Conservation (phyloP, 1,140 invertebrate species). For the Aphis craccivora region DNA sequence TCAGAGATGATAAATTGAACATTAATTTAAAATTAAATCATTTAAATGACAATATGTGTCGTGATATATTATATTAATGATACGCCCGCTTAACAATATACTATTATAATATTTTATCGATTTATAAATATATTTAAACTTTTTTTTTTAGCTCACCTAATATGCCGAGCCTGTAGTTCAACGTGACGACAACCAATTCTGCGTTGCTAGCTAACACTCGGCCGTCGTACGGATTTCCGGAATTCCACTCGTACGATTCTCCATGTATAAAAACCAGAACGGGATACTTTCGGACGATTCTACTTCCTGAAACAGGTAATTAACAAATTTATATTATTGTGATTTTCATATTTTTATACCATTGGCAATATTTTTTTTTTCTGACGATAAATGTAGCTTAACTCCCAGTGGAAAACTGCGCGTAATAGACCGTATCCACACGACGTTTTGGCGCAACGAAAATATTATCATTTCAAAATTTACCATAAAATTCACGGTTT, state of each 20-base stretch:
- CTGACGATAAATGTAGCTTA: neutral
- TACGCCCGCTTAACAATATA: too few species aligned
- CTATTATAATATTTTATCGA: too few species aligned
- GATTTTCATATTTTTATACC: neutral
- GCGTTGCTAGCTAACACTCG: slow-evolving; percentile 89
- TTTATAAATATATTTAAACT: too few species aligned
- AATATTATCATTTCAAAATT: neutral
- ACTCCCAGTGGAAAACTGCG: neutral
- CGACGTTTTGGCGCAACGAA: neutral
- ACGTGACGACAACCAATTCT: slow-evolving; percentile 90
- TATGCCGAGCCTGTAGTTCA: slow-evolving; percentile 96
- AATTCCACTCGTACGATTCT: slow-evolving; percentile 93
- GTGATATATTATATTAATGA: too few species aligned
- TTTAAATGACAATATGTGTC: too few species aligned
- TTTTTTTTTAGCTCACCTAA: slow-evolving; percentile 73
- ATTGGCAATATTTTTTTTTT: neutral
- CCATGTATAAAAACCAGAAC: slow-evolving; percentile 94
- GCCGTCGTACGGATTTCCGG: slow-evolving; percentile 94
- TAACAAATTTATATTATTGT: neutral
- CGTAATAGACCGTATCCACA: neutral
- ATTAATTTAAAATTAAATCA: neutral
- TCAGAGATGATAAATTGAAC: neutral
- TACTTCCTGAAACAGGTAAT: slow-evolving; percentile 54
- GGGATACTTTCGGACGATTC: slow-evolving; percentile 70
- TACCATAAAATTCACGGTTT: neutral